phyloP scores from a whole-genome alignment of 2,888 invertebrate species.

The Crepidodera aurea region DNA sequence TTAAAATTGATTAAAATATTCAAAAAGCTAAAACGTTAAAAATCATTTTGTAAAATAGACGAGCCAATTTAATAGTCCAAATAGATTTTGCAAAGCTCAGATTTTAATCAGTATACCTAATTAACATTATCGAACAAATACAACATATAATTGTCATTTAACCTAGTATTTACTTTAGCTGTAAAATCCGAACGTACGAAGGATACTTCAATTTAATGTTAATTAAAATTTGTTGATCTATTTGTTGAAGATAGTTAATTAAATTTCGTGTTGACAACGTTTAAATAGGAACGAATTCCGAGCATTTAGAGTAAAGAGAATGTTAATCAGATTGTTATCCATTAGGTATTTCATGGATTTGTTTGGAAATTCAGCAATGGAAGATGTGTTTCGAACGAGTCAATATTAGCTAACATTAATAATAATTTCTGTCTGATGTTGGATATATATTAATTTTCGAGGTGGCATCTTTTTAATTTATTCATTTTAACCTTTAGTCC shows the following conservation, averaged over 20 bases:
- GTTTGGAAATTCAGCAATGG: slow-evolving; percentile 11
- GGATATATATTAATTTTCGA: slow-evolving; percentile 3
- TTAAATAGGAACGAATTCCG: slow-evolving; percentile 36
- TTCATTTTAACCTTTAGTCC: too few species aligned
- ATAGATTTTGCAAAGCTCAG: too few species aligned
- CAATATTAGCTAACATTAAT: slow-evolving; percentile 21
- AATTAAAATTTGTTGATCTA: slow-evolving; percentile 45
- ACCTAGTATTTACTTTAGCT: slow-evolving; percentile 43
- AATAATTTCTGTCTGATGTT: slow-evolving; percentile 17
- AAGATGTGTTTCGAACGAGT: slow-evolving; percentile 14
- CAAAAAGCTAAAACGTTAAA: too few species aligned
- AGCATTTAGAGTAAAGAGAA: slow-evolving; percentile 32
- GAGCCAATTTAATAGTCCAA: slow-evolving; percentile 37
- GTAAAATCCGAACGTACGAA: slow-evolving; percentile 40
- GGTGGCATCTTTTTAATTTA: not conserved
- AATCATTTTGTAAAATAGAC: too few species aligned
- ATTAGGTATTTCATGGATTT: slow-evolving; percentile 33
- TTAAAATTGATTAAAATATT: too few species aligned
- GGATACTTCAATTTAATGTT: slow-evolving; percentile 44
- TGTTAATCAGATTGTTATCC: slow-evolving; percentile 35
- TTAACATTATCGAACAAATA: slow-evolving; percentile 40
- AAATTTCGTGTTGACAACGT: slow-evolving; percentile 45
- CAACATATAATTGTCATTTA: slow-evolving; percentile 45
- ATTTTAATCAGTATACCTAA: too few species aligned
- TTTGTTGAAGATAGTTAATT: slow-evolving; percentile 44